Percentiles rank a stretch among this genome's conserved stretches.
Evolutionary conservation across 1,140 invertebrate species (phyloP).

Genomic region (Aphidius ervi): DNA sequence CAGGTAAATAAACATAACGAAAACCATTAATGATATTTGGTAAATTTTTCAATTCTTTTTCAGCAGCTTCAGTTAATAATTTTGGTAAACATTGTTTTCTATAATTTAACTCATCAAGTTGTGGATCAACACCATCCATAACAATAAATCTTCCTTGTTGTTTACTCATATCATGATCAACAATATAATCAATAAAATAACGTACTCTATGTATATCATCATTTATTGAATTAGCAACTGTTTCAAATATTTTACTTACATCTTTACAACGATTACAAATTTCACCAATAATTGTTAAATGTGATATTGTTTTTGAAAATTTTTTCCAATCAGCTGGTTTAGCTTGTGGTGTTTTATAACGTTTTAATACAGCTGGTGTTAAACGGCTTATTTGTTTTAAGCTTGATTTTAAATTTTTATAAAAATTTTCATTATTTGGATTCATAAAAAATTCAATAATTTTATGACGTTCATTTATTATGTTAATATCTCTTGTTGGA

Average conservation of each 20-base stretch:
- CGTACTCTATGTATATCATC: conserved; percentile 59
- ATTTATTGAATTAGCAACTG: conserved; percentile 55
- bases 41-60: conserved; percentile 64
- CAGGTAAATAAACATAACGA: conserved; percentile 73
- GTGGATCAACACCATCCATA: conserved; percentile 62
- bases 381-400: conserved; percentile 58
- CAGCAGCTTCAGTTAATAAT: conserved; percentile 62
- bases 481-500: conserved; percentile 56
- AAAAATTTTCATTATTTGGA: conserved; percentile 56
- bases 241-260: conserved; percentile 54
- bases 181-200: conserved; percentile 54
- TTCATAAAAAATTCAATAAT: conserved; percentile 61
- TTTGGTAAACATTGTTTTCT: conserved; percentile 51
- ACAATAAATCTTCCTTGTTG: conserved; percentile 62
- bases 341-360: conserved; percentile 54
- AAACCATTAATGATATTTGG: conserved; percentile 65
- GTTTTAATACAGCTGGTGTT: conserved; percentile 43
- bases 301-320: conserved; percentile 61
- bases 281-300: conserved; percentile 63
- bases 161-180: conserved; percentile 67
- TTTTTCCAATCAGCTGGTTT: conserved; percentile 65
- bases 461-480: conserved; percentile 58
- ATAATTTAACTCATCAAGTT: conserved; percentile 57
- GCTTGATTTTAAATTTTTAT: conserved; percentile 55
- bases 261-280: conserved; percentile 53